Evolutionary conservation across 2,888 invertebrate genomes (phyloP), one percentile per base, ranked within the genome.

Genomic region (Antheraea assamensis): DNA sequence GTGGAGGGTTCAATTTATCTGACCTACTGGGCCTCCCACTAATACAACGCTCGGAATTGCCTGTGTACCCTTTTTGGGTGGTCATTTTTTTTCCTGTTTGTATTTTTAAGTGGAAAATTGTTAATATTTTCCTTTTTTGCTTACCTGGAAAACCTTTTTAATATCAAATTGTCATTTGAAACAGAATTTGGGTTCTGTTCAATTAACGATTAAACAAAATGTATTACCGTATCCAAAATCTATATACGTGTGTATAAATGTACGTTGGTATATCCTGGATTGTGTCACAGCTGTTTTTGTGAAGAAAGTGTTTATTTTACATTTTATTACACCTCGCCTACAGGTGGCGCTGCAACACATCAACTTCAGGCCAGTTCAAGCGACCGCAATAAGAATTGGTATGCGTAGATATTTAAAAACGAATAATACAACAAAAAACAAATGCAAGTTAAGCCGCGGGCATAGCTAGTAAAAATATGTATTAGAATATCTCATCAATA

Each of bases 1-100:
- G 84, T 89, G 87, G 88, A 92, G 93, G 92, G 94, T 93, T 92
- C 93, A 93, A 94, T 94, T 94, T 94, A 94, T 94, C 93, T 94
- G 94, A 94, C 94, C 94, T 94, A 94, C 91, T 93, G 89, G 92
- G 93, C 92, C 92, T 91, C 90, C 90, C 89, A 89, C 92, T 93
- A 92, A 93, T 92, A 92, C 90, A 89, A 92, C 88, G 89, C 86
- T 87, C 85, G 83, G 88, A 91, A 91, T 90, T 88, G 87, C 89
- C 87, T 87, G 85, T 87, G 85, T 87, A 85, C 85, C 85, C 87
- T 81, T 84, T 64, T 86, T 83, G 77, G 81, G 81, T 81, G 84
- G 83, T 84, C 77, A 79, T 82, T 84, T 87, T 58, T 88, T 85
- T 85, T 78, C 75, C 77, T 76, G 78, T 79, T 79, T 80, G 75